Conservation (phyloP, 53 echinoderm and acorn worm species). For the Henricia sp. region DNA sequence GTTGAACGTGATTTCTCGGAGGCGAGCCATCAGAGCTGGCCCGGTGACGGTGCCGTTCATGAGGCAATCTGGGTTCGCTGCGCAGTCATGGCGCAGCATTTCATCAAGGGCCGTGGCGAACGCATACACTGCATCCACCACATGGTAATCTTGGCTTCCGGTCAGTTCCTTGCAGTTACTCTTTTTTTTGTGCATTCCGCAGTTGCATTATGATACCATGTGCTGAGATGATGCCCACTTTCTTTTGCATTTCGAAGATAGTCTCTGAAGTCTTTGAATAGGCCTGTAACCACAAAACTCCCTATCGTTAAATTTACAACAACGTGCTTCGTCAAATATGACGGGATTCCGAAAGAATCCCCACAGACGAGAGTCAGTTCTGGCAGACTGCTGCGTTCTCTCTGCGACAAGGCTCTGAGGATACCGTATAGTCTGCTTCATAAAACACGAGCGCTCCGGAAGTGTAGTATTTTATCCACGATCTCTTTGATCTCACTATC, state of each 20-base stretch:
- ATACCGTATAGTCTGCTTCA: background rate
- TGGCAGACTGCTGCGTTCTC: background rate
- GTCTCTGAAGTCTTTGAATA: conserved; percentile 16
- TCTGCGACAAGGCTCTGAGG: background rate
- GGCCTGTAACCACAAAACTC: conserved; percentile 4
- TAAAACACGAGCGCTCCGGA: background rate
- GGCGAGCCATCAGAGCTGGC: conserved; percentile 11
- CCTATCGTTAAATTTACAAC: conserved; percentile 17
- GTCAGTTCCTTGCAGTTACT: conserved; percentile 14
- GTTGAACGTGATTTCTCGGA: conserved; percentile 43
- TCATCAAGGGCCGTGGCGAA: conserved; percentile 50
- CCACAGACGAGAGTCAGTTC: conserved; percentile 20
- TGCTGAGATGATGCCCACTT: background rate
- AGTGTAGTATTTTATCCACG: conserved; percentile 7
- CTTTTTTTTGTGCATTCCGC: background rate
- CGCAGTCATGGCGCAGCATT: conserved; percentile 56
- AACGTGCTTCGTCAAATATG: background rate
- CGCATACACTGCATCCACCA: conserved; percentile 40
- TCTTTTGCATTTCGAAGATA: background rate
- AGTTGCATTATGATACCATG: conserved; percentile 8
- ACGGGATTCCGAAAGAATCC: background rate
- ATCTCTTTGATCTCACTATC: conserved; percentile 39
- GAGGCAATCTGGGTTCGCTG: background rate
- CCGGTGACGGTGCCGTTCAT: conserved; percentile 36
- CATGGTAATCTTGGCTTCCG: background rate